These are phyloP conservation scores for Epistrophe eligans DNA, from an alignment of 2,888 invertebrate species.

Conservation along the genomic window DNA sequence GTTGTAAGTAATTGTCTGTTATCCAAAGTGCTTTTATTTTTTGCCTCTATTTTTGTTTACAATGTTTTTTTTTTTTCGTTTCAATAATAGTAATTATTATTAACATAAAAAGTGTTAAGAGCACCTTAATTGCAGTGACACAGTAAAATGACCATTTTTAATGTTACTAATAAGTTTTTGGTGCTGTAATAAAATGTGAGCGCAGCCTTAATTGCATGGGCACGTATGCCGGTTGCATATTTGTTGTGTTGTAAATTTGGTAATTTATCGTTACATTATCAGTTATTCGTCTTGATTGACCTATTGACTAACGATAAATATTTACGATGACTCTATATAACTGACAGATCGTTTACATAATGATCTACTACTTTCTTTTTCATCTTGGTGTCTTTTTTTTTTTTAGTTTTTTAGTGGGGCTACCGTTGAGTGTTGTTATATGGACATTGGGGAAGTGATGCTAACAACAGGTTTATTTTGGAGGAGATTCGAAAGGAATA, in stretches of 20 bases:
- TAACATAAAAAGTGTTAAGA: not conserved
- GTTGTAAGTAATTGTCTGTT: not conserved
- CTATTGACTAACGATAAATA: slow-evolving; percentile 56
- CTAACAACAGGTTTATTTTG: slow-evolving; percentile 47
- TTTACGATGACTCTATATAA: slow-evolving; percentile 5
- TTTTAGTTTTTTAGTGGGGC: not conserved
- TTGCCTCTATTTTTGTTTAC: slow-evolving; percentile 60
- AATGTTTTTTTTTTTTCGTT: slow-evolving; percentile 30
- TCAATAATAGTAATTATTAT: slow-evolving; percentile 40
- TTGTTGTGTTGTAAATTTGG: not conserved
- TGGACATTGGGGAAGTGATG: slow-evolving; percentile 64
- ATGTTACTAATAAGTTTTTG: not conserved
- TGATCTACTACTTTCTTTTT: slow-evolving; percentile 73
- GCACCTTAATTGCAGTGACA: not conserved
- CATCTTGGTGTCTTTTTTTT: slow-evolving; percentile 33
- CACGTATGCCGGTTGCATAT: slow-evolving; percentile 24
- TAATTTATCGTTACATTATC: slow-evolving; percentile 19
- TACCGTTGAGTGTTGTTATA: slow-evolving; percentile 46
- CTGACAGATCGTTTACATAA: slow-evolving; percentile 61
- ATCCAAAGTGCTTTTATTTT: not conserved
- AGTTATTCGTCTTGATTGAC: slow-evolving; percentile 18
- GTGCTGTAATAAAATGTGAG: slow-evolving; percentile 13
- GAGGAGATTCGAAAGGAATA: slow-evolving; percentile 25
- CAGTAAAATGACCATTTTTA: not conserved
- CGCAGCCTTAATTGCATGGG: not conserved